Conservation (phyloP, 92 coral and sea anemone genomes). For the Epizoanthus stellaris region DNA sequence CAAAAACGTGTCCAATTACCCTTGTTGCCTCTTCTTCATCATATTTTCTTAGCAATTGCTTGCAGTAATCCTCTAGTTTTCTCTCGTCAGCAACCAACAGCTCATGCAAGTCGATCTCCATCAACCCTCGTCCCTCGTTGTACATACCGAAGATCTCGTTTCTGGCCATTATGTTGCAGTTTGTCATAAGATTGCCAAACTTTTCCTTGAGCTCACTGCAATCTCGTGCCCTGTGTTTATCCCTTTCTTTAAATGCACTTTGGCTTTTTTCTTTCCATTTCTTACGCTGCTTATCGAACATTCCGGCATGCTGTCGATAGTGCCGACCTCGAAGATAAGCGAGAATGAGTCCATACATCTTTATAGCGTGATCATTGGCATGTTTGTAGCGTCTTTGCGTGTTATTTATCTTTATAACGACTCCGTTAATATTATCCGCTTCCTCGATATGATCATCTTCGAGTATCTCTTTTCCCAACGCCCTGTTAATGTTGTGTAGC, state of each 20-base stretch:
- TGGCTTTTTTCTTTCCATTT: slow-evolving; percentile 27
- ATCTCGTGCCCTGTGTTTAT: not conserved
- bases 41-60: not conserved
- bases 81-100: slow-evolving; percentile 55
- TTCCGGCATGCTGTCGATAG: slow-evolving; percentile 48
- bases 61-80: slow-evolving; percentile 3
- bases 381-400: not conserved
- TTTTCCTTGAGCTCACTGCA: slow-evolving; percentile 42
- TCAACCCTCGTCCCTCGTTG: slow-evolving; percentile 43
- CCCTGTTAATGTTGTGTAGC: too few relatives aligned
- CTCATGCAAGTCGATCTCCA: slow-evolving; percentile 54
- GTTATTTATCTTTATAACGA: not conserved
- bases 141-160: slow-evolving; percentile 44
- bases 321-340: slow-evolving; percentile 51
- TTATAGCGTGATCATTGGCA: not conserved
- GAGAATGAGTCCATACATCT: slow-evolving; percentile 32
- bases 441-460: too few relatives aligned
- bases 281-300: slow-evolving; percentile 31
- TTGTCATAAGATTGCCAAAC: slow-evolving; percentile 23
- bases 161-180: slow-evolving; percentile 49
- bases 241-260: not conserved
- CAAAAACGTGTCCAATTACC: not conserved
- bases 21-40: not conserved
- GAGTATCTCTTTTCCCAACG: too few relatives aligned
- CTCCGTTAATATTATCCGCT: too few relatives aligned